phyloP scores from a whole-genome alignment of 2,888 invertebrate genomes.

The Julus scanicus region DNA sequence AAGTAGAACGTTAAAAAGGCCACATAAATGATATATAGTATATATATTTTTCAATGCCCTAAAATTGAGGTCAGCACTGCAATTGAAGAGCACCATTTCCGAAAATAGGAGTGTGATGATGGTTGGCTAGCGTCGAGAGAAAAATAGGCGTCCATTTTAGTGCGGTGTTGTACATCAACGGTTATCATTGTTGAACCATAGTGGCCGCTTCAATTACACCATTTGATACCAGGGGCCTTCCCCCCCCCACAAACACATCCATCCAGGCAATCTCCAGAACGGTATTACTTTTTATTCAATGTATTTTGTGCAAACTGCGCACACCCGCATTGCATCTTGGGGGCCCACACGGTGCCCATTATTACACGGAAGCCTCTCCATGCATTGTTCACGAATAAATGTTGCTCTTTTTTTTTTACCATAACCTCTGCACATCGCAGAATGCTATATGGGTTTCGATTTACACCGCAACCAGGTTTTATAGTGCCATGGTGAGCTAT shows the following conservation, averaged over 20 bases:
- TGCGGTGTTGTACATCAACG: conserved; percentile 7
- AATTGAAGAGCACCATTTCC: background rate
- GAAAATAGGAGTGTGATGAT: background rate
- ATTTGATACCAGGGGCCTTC: background rate
- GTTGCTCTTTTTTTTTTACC: background rate
- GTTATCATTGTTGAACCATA: conserved; percentile 37
- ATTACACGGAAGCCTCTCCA: background rate
- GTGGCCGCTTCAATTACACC: background rate
- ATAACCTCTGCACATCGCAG: conserved; percentile 8
- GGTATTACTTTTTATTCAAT: background rate
- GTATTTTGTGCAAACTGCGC: conserved; percentile 16
- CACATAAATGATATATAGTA: too few relatives aligned
- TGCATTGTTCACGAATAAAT: conserved; percentile 11
- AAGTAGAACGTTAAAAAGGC: too few relatives aligned
- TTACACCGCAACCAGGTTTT: conserved; percentile 56
- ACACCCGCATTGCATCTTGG: background rate
- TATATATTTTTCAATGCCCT: background rate
- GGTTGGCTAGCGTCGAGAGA: background rate
- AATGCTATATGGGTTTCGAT: conserved; percentile 51
- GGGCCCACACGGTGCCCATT: conserved; percentile 20
- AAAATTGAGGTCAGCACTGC: conserved; percentile 9
- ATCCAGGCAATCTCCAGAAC: background rate
- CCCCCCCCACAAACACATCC: background rate
- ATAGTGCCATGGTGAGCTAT: conserved; percentile 56
- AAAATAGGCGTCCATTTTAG: conserved; percentile 27